phyloP scores from a whole-genome alignment of 2,797 vertebrate genomes.

The Pangasius larnaudii region DNA sequence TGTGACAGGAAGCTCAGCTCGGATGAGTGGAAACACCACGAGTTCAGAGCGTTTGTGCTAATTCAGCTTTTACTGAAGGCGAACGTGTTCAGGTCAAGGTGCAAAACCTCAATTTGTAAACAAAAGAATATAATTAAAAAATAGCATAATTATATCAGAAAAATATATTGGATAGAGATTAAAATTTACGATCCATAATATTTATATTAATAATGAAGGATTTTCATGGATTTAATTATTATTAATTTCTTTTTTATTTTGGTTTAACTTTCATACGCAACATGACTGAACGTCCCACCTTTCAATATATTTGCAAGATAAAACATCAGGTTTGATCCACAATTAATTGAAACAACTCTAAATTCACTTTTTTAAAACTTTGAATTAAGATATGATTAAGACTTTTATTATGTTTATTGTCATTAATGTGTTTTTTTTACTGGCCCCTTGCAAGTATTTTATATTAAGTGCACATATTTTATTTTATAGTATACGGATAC shows the following conservation, averaged over 20 bases:
- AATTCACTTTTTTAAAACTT: background rate
- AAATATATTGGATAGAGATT: background rate
- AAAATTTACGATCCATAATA: background rate
- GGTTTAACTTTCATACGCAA: background rate
- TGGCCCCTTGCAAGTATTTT: background rate
- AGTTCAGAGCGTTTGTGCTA: background rate
- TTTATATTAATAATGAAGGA: no score
- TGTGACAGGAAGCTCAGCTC: conserved; percentile 7
- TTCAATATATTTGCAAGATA: background rate
- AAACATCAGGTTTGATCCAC: background rate
- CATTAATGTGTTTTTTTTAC: background rate
- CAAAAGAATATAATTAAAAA: background rate
- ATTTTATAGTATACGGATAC: background rate
- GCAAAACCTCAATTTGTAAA: background rate
- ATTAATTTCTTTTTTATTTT: background rate
- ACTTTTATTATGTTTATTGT: background rate
- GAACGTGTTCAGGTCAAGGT: background rate
- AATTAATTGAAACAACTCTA: background rate
- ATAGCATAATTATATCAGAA: background rate
- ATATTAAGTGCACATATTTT: background rate
- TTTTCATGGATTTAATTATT: background rate
- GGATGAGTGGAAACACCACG: background rate
- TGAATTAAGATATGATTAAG: no score
- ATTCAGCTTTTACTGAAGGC: background rate
- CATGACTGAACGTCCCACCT: background rate